Base-by-base conservation (phyloP, 2,797 vertebrate species). In the Artibeus lituratus region DNA sequence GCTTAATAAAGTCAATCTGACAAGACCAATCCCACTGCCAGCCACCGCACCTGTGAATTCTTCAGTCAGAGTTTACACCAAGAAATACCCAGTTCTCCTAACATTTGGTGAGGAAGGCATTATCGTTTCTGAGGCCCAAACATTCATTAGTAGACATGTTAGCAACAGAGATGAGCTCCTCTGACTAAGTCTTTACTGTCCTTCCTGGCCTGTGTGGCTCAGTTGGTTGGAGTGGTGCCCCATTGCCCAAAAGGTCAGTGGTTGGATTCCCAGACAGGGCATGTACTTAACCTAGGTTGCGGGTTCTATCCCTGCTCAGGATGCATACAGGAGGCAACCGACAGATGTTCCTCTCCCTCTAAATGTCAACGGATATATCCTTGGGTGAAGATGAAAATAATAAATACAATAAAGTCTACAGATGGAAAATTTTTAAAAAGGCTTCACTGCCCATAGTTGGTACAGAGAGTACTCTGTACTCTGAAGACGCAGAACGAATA, bases 71-170 rank as follows among this genome's bases (percentile, higher is more conserved):
- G 11, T 77, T 22, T 77, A 74, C 39, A 55, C 37, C 15, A 67
- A 35, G 70, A 53, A 26, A 19, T 29, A 53, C 21, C 32, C 9
- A n/a, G 15, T 47, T 44, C 55, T 86, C 29, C 85, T 3, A 15
- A 24, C n/a, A 4, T 24, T 4, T 1, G 18, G 7, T 29, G 26
- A 44, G 5, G 18, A 1, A 4, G 18, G 1, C 24, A 10, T 35
- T 19, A 2, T 26, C 18, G 9, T 59, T 51, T 55, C 72, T 69
- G n/a, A 51, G 51, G 21, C 29, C 21, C 62, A 16, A 44, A 32
- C 53, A 11, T 14, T 57, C 7, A 62, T 73, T 67, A 67, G 35
- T 3, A 9, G 12, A 19, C 69, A 57, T 11, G 3, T 14, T 0
- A 62, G 82, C 24, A 51, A 19, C 35, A 19, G 35, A 88, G 47